Percentiles rank a stretch among this genome's conserved stretches.
phyloP scores from a whole-genome alignment of 1,140 invertebrate genomes.

The Hylyphantes graminicola region DNA sequence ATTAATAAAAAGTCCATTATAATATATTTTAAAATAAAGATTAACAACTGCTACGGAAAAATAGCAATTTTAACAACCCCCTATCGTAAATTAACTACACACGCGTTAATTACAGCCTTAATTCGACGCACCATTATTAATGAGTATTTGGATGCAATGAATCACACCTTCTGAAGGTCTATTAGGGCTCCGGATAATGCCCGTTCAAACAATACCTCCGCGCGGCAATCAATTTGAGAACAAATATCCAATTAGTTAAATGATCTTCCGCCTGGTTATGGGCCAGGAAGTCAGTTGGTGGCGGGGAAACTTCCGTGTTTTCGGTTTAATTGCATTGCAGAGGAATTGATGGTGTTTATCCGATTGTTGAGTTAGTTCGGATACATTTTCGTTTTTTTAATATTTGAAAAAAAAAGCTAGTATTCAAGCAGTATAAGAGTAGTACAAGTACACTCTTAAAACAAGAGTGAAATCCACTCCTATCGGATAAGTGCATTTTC shows the following conservation, averaged over 20 bases:
- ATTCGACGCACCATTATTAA: slow-evolving; percentile 7
- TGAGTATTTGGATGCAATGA: slow-evolving; percentile 16
- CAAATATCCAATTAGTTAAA: slow-evolving; percentile 23
- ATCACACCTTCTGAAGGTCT: slow-evolving; percentile 27
- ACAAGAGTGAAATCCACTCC: too few relatives aligned
- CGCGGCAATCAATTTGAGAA: neutral
- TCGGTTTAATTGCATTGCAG: neutral
- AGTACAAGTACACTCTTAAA: too few relatives aligned
- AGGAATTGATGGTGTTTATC: neutral
- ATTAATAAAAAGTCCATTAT: too few relatives aligned
- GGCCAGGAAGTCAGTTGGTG: too few relatives aligned
- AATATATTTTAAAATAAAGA: too few relatives aligned
- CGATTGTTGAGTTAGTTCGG: neutral
- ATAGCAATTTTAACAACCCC: too few relatives aligned
- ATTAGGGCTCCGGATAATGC: slow-evolving; percentile 5
- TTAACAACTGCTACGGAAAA: too few relatives aligned
- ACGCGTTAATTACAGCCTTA: slow-evolving; percentile 14
- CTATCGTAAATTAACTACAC: slow-evolving; percentile 18
- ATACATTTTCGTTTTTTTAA: neutral
- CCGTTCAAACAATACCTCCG: neutral
- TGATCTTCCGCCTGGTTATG: slow-evolving; percentile 6
- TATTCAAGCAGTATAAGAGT: too few relatives aligned
- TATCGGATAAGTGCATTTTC: too few relatives aligned
- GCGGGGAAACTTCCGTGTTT: neutral
- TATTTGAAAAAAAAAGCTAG: too few relatives aligned